phyloP scores from a whole-genome alignment of 2,797 vertebrate genomes.

The Ataeniobius toweri region DNA sequence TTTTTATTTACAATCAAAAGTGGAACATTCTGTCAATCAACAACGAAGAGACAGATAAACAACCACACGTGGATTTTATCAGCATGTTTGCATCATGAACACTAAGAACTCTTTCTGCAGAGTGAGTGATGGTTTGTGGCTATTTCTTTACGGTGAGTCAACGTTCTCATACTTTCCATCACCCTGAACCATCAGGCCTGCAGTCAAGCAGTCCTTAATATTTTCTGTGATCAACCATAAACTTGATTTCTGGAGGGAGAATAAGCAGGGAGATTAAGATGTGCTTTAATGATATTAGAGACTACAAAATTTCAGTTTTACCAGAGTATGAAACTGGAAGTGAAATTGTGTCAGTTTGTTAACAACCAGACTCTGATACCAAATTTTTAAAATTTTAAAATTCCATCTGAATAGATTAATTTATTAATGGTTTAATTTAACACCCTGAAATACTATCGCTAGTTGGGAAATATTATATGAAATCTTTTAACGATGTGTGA shows the following conservation, averaged over 20 bases:
- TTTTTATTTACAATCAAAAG: not conserved
- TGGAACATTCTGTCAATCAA: not conserved
- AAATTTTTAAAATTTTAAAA: not conserved
- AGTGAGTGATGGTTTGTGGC: not conserved
- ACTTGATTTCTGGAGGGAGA: too few species aligned
- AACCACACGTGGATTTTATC: not conserved
- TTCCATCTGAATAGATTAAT: not conserved
- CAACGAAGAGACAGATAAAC: not conserved
- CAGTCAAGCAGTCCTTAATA: not conserved
- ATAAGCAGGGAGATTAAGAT: too few species aligned
- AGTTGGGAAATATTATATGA: not conserved
- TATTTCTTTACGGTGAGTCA: conserved; percentile 2
- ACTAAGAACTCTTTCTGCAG: not conserved
- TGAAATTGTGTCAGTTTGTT: too few species aligned
- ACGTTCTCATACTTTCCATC: not conserved
- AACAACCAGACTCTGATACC: not conserved
- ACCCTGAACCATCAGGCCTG: not conserved
- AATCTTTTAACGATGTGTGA: too few species aligned
- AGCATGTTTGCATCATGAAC: conserved; percentile 21
- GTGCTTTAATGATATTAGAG: too few species aligned
- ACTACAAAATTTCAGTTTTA: too few species aligned
- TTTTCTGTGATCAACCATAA: not conserved
- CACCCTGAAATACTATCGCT: not conserved
- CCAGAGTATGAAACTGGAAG: too few species aligned
- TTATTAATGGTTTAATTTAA: not conserved